Percentiles rank a stretch among this genome's conserved stretches.
Conservation (phyloP, 2,797 vertebrate genomes). For the Antrozous pallidus region DNA sequence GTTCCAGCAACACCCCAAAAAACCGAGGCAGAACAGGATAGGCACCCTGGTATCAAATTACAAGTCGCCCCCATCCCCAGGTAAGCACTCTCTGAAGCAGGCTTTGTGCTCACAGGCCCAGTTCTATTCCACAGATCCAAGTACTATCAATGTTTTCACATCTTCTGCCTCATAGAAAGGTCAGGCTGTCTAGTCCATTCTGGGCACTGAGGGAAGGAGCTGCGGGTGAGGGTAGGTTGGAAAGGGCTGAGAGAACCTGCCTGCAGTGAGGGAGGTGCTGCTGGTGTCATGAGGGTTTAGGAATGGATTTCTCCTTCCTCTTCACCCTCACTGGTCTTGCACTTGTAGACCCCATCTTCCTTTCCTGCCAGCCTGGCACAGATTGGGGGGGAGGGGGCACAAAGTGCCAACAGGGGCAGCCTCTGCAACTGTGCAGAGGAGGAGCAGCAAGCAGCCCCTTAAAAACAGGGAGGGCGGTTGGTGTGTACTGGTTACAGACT, state of each 20-base stretch:
- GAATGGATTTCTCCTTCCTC: neutral
- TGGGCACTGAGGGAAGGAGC: neutral
- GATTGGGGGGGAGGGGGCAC: neutral
- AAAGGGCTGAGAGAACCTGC: neutral
- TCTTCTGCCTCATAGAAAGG: neutral
- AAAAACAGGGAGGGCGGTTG: neutral
- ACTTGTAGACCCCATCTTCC: neutral
- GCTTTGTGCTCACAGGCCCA: neutral
- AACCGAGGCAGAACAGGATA: accelerated
- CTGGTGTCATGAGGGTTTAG: neutral
- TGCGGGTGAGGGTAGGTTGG: neutral
- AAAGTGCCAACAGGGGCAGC: neutral
- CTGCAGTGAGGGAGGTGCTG: neutral
- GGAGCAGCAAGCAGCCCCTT: accelerated
- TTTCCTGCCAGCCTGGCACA: neutral
- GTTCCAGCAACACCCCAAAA: neutral
- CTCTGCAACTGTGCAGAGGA: neutral
- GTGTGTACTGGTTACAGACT: neutral
- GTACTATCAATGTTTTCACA: neutral
- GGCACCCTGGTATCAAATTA: conserved; percentile 76
- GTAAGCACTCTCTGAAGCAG: conserved; percentile 67
- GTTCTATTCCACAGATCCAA: neutral
- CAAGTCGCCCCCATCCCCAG: conserved; percentile 69
- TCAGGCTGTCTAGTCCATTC: neutral
- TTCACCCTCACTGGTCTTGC: neutral